A percentile compares a stretch with the other conserved stretches of the same genome.
Evolutionary conservation across 2,113 vertebrate species (phyloP).

Genomic region (Oryzias woworae): DNA sequence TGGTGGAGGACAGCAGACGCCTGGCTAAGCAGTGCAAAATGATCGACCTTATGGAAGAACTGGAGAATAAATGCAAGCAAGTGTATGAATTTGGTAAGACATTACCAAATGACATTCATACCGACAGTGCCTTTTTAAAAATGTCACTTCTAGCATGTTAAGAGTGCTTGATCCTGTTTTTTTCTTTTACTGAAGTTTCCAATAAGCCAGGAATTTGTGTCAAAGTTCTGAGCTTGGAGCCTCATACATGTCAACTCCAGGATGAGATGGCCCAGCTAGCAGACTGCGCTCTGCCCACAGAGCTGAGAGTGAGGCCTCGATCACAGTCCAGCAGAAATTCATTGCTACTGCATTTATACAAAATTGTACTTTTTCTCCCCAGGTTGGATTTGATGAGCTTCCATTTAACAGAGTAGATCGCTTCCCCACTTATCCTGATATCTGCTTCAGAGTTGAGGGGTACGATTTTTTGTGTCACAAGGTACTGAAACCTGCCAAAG

Average conservation of each 20-base stretch:
- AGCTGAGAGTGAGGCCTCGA: slow-evolving; percentile 82
- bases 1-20: slow-evolving; percentile 88
- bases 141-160: neutral
- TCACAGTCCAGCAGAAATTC: neutral
- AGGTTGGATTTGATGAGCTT: slow-evolving; percentile 94
- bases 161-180: neutral
- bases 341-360: neutral
- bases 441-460: slow-evolving; percentile 88
- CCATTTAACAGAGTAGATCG: slow-evolving; percentile 88
- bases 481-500: slow-evolving; percentile 63
- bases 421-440: slow-evolving; percentile 88
- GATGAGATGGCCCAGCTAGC: slow-evolving; percentile 91
- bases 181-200: slow-evolving; percentile 77
- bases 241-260: slow-evolving; percentile 83
- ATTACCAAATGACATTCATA: neutral
- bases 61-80: slow-evolving; percentile 92
- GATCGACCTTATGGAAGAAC: slow-evolving; percentile 86
- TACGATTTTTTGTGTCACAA: slow-evolving; percentile 94
- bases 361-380: slow-evolving; percentile 1
- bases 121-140: neutral
- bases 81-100: slow-evolving; percentile 91
- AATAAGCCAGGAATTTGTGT: slow-evolving; percentile 95
- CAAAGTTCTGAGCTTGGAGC: slow-evolving; percentile 92
- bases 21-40: slow-evolving; percentile 95
- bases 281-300: slow-evolving; percentile 86